Evolutionary conservation across 2,797 vertebrate genomes (phyloP).

Genomic region (Pelodytes ibericus): DNA sequence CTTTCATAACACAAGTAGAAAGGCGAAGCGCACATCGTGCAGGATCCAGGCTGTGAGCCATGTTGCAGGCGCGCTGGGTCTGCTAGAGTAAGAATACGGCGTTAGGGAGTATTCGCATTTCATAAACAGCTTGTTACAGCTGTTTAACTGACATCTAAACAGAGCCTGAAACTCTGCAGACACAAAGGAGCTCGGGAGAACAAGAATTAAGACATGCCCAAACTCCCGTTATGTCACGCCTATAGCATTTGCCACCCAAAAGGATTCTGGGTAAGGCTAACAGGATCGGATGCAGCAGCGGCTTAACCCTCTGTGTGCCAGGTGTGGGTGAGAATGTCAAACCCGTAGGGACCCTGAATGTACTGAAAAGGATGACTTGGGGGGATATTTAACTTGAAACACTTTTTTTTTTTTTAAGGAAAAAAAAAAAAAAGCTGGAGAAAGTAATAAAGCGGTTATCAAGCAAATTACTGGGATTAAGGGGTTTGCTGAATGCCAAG

Average conservation of each 20-base stretch:
- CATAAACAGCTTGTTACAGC: constrained; percentile 51
- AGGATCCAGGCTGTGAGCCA: no score
- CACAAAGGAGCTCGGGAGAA: constrained; percentile 24
- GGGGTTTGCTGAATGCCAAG: background rate
- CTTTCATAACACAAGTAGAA: no score
- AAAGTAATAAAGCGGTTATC: background rate
- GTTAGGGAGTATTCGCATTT: constrained; percentile 29
- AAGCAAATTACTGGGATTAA: background rate
- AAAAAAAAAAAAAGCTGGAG: no score
- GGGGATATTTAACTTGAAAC: no score
- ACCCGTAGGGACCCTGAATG: background rate
- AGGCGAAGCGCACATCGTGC: no score
- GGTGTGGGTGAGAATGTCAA: no score
- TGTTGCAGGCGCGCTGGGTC: no score
- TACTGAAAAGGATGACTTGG: background rate
- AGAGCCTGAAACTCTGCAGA: constrained; percentile 31
- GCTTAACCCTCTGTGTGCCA: no score
- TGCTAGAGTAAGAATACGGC: constrained; percentile 8
- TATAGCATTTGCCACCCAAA: background rate
- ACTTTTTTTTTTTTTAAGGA: no score
- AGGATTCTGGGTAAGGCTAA: no score
- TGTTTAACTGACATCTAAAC: constrained; percentile 41
- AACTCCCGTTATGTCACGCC: background rate
- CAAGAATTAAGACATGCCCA: background rate
- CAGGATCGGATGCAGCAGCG: no score